Percentiles rank a stretch among this genome's conserved stretches.
Evolutionary conservation across 2,888 invertebrate species (phyloP).

Genomic region (Cryptus viduatorius): DNA sequence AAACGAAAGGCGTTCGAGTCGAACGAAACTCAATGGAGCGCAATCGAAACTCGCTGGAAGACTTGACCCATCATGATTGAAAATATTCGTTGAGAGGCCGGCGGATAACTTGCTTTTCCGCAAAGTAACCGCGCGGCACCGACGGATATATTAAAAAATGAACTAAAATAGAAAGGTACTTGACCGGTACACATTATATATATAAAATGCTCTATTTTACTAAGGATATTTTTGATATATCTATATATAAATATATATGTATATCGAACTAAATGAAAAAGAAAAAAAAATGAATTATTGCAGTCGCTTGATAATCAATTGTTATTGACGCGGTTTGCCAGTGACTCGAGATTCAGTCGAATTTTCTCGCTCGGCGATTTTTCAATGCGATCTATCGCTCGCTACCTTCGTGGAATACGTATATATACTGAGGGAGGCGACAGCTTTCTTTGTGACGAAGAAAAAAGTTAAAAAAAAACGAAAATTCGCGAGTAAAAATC

Average conservation of each 20-base stretch:
- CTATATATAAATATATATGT: constrained; percentile 79
- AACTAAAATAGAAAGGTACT: constrained; percentile 79
- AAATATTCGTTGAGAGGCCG: constrained; percentile 22
- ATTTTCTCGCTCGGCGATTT: constrained; percentile 33
- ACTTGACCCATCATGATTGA: constrained; percentile 51
- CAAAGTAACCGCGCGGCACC: constrained; percentile 43
- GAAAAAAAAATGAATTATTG: constrained; percentile 68
- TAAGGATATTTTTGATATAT: constrained; percentile 85
- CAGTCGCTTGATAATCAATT: constrained; percentile 76
- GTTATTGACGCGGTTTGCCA: constrained; percentile 71
- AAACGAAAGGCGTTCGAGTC: constrained; percentile 44
- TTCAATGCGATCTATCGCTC: constrained; percentile 2
- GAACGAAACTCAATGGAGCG: constrained; percentile 46
- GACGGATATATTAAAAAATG: constrained; percentile 70
- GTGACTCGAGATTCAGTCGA: constrained; percentile 41
- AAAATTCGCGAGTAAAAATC: constrained; percentile 4
- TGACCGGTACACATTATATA: constrained; percentile 80
- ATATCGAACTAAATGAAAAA: constrained; percentile 74
- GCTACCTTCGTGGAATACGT: constrained; percentile 42
- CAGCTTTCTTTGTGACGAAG: neutral
- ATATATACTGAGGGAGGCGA: neutral
- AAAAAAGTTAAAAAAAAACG: neutral
- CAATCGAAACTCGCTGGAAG: constrained; percentile 52
- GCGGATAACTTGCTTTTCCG: constrained; percentile 34
- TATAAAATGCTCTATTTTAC: constrained; percentile 83